phyloP scores from a whole-genome alignment of 2,888 invertebrate genomes.

The Lepeophtheirus nordmannii region DNA sequence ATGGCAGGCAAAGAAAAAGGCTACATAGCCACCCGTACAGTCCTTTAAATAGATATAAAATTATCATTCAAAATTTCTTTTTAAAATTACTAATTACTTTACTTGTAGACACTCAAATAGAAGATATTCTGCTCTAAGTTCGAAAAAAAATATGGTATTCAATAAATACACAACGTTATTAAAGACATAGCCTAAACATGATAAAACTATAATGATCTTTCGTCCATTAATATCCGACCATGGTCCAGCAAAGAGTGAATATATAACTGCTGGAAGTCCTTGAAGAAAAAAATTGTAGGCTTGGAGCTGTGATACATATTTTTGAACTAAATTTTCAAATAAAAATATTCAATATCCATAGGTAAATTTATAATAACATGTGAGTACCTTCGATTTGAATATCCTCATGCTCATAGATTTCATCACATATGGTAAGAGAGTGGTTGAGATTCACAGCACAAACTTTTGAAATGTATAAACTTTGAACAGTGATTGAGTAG shows the following conservation, averaged over 20 bases:
- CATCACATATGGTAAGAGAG: not conserved
- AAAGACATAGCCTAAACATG: conserved; percentile 15
- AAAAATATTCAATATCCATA: no score
- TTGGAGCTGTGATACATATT: not conserved
- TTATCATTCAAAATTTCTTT: not conserved
- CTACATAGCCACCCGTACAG: conserved; percentile 2
- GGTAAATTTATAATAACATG: not conserved
- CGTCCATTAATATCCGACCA: conserved; percentile 19
- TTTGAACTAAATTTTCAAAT: not conserved
- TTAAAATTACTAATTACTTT: not conserved
- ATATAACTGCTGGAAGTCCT: conserved; percentile 10
- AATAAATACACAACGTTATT: conserved; percentile 13
- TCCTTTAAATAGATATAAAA: not conserved
- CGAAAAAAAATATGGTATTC: conserved; percentile 7
- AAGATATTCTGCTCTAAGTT: conserved; percentile 14
- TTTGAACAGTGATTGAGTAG: not conserved
- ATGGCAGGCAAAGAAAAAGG: conserved; percentile 13
- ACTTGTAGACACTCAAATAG: conserved; percentile 18
- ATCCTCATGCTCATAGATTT: not conserved
- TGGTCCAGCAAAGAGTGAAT: conserved; percentile 16
- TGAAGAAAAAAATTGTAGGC: conserved; percentile 2
- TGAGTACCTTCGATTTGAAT: not conserved
- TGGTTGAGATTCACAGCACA: not conserved
- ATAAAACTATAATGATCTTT: not conserved
- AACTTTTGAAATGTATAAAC: not conserved